Evolutionary conservation across 1,140 invertebrate genomes (phyloP), one percentile per base, ranked within the genome.

Genomic region (Polypedilum vanderplanki): DNA sequence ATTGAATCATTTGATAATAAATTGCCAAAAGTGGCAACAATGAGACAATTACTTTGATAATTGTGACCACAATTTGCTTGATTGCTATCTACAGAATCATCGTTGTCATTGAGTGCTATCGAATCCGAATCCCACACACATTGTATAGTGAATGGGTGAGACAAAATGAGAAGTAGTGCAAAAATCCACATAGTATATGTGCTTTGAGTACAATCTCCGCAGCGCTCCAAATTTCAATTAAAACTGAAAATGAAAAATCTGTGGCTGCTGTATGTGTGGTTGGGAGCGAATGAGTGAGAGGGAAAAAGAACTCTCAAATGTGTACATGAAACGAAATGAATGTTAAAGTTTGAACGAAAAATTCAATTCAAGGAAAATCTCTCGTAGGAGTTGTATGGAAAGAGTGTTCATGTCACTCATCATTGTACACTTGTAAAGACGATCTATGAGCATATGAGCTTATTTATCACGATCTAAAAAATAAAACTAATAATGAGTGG

Each of bases 41-140:
- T 70, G 5, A 70, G 17, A 70, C 65, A 70, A 70, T 70, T 22
- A 22, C 65, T 70, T 20, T 22, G 17, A 22, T 70, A 70, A 70
- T 70, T 70, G 65, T 70, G 65, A 7, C 65, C 65, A 70, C 65
- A 70, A 70, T 70, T 70, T 17, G 18, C 65, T 70, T 70, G 65
- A 70, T 70, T 22, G 65, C 20, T 20, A 70, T 70, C 20, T 22
- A 7, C 17, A 9, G 17, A 22, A 18, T 70, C 17, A 70, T 70
- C 65, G 9, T 33, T 33, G 2, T 33, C 24, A 33, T 33, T 33
- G 24, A 33, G 5, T 33, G 24, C 5, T 33, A 33, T 33, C 5
- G 24, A 33, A 5, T 33, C 24, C 5, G 24, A 33, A 5, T 33
- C 24, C 24, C 24, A 33, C 24, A 33, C 24, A 33, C 24, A 33